Evolutionary conservation across 53 echinoderm and acorn worm species (phyloP).

Genomic region (Antedon mediterranea): DNA sequence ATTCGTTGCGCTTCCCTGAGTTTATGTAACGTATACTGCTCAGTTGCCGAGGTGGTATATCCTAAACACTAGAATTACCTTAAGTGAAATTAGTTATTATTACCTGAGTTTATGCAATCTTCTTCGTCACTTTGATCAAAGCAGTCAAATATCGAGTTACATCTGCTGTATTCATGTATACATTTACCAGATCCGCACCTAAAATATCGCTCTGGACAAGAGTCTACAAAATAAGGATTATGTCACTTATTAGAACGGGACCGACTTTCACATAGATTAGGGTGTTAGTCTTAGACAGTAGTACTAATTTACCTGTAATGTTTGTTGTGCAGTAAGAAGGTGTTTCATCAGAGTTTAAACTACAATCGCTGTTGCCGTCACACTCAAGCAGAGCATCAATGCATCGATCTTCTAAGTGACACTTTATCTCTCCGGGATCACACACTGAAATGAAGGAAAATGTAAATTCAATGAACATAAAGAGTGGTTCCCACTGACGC

Average conservation of each 20-base stretch:
- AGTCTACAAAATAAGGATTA: background rate
- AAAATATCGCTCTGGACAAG: conserved; percentile 16
- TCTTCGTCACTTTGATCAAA: conserved; percentile 4
- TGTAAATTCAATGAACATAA: no score
- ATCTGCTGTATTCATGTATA: conserved; percentile 6
- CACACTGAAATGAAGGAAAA: background rate
- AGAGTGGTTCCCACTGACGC: no score
- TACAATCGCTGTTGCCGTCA: background rate
- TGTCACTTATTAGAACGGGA: no score
- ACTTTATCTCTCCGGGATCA: background rate
- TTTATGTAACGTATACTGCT: no score
- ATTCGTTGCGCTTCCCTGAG: no score
- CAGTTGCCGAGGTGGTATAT: no score
- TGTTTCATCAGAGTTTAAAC: background rate
- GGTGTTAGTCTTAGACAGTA: no score
- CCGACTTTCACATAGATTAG: no score
- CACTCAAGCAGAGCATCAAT: background rate
- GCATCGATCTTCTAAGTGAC: background rate
- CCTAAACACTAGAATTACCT: no score
- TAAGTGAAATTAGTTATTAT: background rate
- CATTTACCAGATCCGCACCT: conserved; percentile 18
- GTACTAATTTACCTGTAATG: background rate
- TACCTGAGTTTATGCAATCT: background rate
- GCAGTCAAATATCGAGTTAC: conserved; percentile 23
- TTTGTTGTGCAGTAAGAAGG: background rate